Base-by-base conservation (phyloP, 1,140 invertebrate genomes). In the Cherax quadricarinatus region DNA sequence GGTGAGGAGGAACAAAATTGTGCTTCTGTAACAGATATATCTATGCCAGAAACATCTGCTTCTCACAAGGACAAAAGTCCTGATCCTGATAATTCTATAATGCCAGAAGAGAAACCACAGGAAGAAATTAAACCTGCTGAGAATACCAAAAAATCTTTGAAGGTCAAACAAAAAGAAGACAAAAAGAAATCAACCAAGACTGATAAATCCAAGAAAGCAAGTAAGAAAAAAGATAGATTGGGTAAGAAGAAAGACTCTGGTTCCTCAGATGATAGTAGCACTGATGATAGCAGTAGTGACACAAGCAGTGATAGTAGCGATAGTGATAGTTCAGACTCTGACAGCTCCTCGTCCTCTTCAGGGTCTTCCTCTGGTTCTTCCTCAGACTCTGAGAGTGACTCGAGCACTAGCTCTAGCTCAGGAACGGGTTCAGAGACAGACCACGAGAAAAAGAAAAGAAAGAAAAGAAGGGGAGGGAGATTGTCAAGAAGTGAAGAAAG, bases 311-410 rank as follows among this genome's bases (percentile, higher is more conserved):
- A 85, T 30, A 86, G 84, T 49, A 85, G 79, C 30, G 81, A 81
- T 86, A 91, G 90, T 73, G 84, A 91, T 66, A 91, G 83, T 78
- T 78, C 78, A 73, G 83, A 85, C 90, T 91, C 90, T 66, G 84
- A 87, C 57, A 73, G 57, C 16, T 85, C 83, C 16, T 86, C 82
- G 18, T 91, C 90, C 14, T 86, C 84, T 4, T 87, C 90, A 12
- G 87, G 79, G 21, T 91, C 89, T 57, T 83, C 81, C 48, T 91
- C 89, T 62, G 90, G 78, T 30, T 91, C 90, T 70, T 91, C 90
- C 53, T 86, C 90, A 18, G 83, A 86, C 49, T 91, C 90, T 18
- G 90, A 91, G 49, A 86, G 83, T 57, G 83, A 86, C 79, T 91
- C 90, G n/a, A 86, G 83, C 60, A 73, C 79, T 53, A 62, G 41